Base-by-base conservation (phyloP, 2,113 vertebrate species). In the Platanista minor region DNA sequence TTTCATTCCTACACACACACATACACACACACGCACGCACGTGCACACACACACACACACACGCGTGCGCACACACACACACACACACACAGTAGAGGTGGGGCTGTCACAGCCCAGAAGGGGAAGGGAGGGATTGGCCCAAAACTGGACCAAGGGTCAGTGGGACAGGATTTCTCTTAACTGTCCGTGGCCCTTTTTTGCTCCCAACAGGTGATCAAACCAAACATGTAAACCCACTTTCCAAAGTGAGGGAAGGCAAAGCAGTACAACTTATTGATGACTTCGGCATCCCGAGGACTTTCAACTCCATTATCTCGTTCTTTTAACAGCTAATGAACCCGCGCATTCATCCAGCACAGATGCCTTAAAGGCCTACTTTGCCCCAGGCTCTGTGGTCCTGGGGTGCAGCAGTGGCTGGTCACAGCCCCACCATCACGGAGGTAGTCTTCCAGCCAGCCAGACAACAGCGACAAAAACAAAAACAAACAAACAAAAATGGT, bases 21-120 rank as follows among this genome's bases (percentile, higher is more conserved):
- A 49, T 12, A 62, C 52, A 66, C 33, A 72, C 0, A 13, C 1
- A 1, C 11, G 12, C 46, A 11, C 2, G 2, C 61, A 21, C 1
- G 33, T 7, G 27, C 4, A 31, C 6, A 17, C 20, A 29, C 64
- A 36, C 25, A 8, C 2, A 8, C 31, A 21, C 3, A 39, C 10
- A 4, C 4, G 39, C 39, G 5, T 5, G 39, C 39, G 39, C 2
- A 29, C 3, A 49, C 17, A 41, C 18, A 57, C 54, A 59, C 33
- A 74, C 0, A 54, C 1, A 1, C 49, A 52, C 52, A 52, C 1
- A 52, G 52, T n/a, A 39, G n/a, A 90, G 17, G 17, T 39, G 49
- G 85, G 49, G 46, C 23, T 33, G 17, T 69, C 52, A 43, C 36
- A 81, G 54, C 39, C 61, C 31, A 82, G 23, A 29, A 71, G 4